phyloP scores from a whole-genome alignment of 2,888 invertebrate genomes.

The Polietes domitor region DNA sequence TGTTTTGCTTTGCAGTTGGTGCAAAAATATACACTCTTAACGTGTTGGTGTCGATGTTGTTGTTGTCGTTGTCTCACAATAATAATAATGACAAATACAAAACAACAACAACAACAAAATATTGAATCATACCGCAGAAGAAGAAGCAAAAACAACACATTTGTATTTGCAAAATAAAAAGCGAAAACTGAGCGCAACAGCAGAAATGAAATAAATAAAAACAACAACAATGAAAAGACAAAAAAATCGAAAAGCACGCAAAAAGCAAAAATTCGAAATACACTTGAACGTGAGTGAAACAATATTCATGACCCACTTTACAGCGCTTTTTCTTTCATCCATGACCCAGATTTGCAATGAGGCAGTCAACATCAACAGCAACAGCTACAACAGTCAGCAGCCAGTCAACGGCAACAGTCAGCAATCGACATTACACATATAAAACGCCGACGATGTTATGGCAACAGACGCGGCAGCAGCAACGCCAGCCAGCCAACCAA shows the following conservation, averaged over 20 bases:
- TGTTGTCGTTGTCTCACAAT: neutral
- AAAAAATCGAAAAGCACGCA: constrained; percentile 66
- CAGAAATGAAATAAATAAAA: neutral
- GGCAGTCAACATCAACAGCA: constrained; percentile 52
- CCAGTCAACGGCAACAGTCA: constrained; percentile 18
- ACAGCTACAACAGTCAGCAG: constrained; percentile 24
- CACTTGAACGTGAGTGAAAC: constrained; percentile 80
- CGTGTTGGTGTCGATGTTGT: neutral
- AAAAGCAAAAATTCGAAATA: constrained; percentile 74
- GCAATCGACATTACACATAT: neutral
- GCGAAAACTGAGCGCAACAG: constrained; percentile 25
- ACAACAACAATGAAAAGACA: constrained; percentile 50
- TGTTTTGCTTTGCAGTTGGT: neutral
- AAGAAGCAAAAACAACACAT: constrained; percentile 35
- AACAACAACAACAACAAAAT: neutral
- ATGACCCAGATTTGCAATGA: constrained; percentile 76
- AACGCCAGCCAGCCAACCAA: neutral
- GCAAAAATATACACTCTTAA: neutral
- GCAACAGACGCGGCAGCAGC: neutral
- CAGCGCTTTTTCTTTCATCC: constrained; percentile 80
- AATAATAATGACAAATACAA: constrained; percentile 39
- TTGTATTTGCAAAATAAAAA: constrained; percentile 41
- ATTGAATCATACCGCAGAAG: constrained; percentile 47
- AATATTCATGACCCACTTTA: constrained; percentile 80
- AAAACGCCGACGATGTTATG: neutral